Evolutionary conservation across 2,888 invertebrate genomes (phyloP), one percentile per base, ranked within the genome.

Genomic region (Shargacucullia verbasci): DNA sequence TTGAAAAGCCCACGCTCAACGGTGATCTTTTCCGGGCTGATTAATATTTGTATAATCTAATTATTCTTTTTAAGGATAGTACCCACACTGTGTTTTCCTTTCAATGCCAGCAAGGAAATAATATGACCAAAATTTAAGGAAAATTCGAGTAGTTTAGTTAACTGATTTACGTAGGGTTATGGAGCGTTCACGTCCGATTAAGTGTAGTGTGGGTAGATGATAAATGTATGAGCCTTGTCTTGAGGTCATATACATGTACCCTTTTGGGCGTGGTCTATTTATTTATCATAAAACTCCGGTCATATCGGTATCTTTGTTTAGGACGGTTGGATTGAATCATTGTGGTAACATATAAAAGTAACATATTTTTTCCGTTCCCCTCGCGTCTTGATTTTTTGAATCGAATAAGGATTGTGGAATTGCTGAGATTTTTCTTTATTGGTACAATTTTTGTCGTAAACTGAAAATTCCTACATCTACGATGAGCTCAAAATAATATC

Each of bases 151-250:
- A 15, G 40, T 44, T 47, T 57, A 61, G 27, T 8, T 52, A 34
- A 53, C 70, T 31, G 48, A 64, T 70, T 70, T 41, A 40, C 58
- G 47, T 63, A 13, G 27, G 40, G 13, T 53, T 58, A 64, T 43
- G 53, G 67, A 48, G 54, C 40, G 68, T 52, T 59, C 53, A 59
- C 31, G 52, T 55, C 56, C 33, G 58, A 68, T 65, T 54, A 57
- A 68, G 53, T 49, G 38, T 11, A 35, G 47, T 65, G 73, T 73
- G 72, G 75, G 73, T 12, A 38, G 68, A 58, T 65, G 68, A 61
- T 59, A 61, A 61, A 58, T 72, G 45, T 59, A 53, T 29, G 25
- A 48, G 37, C 29, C 9, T 37, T 27, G 34, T 40, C 50, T 63
- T 52, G 43, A 48, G 59, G 49, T 66, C 64, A 59, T 31, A 40